A percentile compares a stretch with the other conserved stretches of the same genome.
Evolutionary conservation across 2,888 invertebrate genomes (phyloP).

Genomic region (Leptinotarsa peninsularis): DNA sequence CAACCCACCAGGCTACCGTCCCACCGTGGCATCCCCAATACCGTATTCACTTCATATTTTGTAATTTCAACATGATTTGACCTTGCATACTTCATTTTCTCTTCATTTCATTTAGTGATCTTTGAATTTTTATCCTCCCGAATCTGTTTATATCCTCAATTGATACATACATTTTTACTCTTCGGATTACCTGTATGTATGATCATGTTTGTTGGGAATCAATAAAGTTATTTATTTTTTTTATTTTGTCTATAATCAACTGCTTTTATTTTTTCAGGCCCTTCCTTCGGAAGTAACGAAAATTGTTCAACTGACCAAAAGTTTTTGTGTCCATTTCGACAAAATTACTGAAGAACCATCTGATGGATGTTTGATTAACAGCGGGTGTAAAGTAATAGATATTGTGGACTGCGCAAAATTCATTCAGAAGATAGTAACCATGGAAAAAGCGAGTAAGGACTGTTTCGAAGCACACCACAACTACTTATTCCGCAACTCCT

Average conservation of each 20-base stretch:
- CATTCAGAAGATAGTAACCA: conserved; percentile 45
- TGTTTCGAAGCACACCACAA: conserved; percentile 44
- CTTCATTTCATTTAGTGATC: too few relatives aligned
- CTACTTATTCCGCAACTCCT: conserved; percentile 58
- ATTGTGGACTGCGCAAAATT: conserved; percentile 54
- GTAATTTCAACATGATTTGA: too few relatives aligned
- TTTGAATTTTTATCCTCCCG: too few relatives aligned
- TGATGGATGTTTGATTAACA: conserved; percentile 45
- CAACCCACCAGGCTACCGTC: too few relatives aligned
- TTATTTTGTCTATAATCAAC: conserved; percentile 5
- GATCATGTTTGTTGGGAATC: too few relatives aligned
- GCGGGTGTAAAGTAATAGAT: conserved; percentile 57
- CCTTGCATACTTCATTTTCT: too few relatives aligned
- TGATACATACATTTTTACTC: too few relatives aligned
- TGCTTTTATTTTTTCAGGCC: conserved; percentile 44
- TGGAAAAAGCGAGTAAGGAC: conserved; percentile 40
- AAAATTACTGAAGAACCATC: conserved; percentile 54
- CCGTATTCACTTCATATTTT: too few relatives aligned
- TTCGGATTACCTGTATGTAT: too few relatives aligned
- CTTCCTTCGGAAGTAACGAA: conserved; percentile 55
- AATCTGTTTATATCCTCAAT: too few relatives aligned
- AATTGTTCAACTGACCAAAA: conserved; percentile 57
- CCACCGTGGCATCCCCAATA: too few relatives aligned
- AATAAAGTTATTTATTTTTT: too few relatives aligned
- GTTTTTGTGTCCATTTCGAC: conserved; percentile 60